phyloP scores from a whole-genome alignment of 2,888 invertebrate genomes.

The Sarcophaga caerulescens region DNA sequence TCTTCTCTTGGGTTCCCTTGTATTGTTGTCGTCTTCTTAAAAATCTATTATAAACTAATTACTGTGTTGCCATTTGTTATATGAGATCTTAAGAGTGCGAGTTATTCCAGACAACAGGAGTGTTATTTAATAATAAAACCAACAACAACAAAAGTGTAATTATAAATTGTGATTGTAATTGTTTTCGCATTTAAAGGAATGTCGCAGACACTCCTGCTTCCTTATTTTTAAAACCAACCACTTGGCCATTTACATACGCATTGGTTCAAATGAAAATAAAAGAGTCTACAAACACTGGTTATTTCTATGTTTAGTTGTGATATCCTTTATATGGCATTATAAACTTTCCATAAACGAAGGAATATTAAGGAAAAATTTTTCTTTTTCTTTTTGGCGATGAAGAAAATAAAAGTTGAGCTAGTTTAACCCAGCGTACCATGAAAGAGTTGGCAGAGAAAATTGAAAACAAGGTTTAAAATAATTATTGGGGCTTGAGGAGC shows the following conservation, averaged over 20 bases:
- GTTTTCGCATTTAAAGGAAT: slow-evolving; percentile 61
- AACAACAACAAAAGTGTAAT: slow-evolving; percentile 47
- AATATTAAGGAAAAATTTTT: no score
- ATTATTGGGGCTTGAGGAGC: no score
- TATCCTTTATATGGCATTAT: no score
- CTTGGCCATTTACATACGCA: not conserved
- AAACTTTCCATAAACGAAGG: no score
- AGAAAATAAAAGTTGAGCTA: not conserved
- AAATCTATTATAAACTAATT: slow-evolving; percentile 65
- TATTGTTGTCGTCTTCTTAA: not conserved
- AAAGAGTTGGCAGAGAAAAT: not conserved
- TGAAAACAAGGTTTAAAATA: no score
- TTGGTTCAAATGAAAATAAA: not conserved
- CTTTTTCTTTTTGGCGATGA: no score
- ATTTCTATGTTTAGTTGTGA: not conserved
- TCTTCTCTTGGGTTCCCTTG: not conserved
- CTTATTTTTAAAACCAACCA: not conserved
- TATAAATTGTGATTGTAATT: slow-evolving; percentile 63
- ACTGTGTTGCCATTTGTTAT: slow-evolving; percentile 50
- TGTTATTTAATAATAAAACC: slow-evolving; percentile 21
- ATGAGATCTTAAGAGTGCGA: not conserved
- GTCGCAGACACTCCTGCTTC: slow-evolving; percentile 24
- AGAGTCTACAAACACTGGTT: not conserved
- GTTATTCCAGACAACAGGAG: slow-evolving; percentile 35
- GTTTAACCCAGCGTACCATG: slow-evolving; percentile 16